Conservation (phyloP, 2,888 invertebrate genomes). For the Nineta flava region DNA sequence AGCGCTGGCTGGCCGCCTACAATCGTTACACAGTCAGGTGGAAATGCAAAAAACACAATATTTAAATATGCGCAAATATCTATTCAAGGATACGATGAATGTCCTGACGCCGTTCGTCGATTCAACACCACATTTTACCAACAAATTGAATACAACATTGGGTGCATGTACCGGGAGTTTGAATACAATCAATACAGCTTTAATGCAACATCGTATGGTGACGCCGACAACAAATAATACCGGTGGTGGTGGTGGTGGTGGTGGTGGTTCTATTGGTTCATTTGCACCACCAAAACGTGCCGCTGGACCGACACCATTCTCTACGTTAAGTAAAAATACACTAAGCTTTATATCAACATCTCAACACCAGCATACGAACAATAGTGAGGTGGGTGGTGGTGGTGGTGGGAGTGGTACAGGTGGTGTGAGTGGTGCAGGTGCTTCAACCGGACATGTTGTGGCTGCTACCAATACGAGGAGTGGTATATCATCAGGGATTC, state of each 20-base stretch:
- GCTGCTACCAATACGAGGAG: conserved; percentile 27
- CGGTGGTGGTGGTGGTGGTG: too few species aligned
- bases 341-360: conserved; percentile 22
- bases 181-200: conserved; percentile 10
- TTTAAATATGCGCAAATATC: conserved; percentile 61
- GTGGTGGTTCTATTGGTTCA: neutral
- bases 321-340: conserved; percentile 18
- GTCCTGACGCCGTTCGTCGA: conserved; percentile 42
- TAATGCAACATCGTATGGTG: too few species aligned
- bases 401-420: conserved; percentile 18
- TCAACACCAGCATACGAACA: conserved; percentile 16
- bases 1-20: conserved; percentile 72
- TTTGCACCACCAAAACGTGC: conserved; percentile 26
- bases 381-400: neutral
- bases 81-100: conserved; percentile 59
- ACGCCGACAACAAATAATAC: too few species aligned
- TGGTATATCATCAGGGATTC: conserved; percentile 13
- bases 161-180: neutral
- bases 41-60: conserved; percentile 74
- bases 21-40: conserved; percentile 62
- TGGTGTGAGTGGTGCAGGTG: conserved; percentile 25
- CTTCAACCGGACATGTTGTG: conserved; percentile 16
- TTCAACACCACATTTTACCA: conserved; percentile 3
- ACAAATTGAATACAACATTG: neutral
- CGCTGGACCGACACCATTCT: conserved; percentile 48